Conservation (phyloP, 2,113 vertebrate genomes). For the Sturnus vulgaris region DNA sequence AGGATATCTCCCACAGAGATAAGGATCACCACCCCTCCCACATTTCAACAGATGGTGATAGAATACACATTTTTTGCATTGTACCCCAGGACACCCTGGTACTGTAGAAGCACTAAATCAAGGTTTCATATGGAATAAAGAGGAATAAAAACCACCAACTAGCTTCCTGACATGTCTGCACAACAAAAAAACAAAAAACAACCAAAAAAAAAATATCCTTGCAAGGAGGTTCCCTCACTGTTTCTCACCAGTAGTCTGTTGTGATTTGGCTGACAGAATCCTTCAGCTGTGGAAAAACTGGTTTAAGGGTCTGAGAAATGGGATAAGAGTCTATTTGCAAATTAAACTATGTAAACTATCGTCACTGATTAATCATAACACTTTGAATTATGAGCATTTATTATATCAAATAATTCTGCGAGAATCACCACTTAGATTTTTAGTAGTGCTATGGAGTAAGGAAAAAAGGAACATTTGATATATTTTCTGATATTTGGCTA, state of each 20-base stretch:
- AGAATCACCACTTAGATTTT: neutral
- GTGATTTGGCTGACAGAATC: neutral
- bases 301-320: neutral
- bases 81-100: no score
- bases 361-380: neutral
- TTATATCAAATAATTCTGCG: neutral
- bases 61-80: no score
- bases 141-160: neutral
- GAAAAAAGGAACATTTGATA: neutral
- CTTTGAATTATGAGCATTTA: neutral
- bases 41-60: no score
- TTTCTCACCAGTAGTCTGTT: neutral
- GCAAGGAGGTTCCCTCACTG: neutral
- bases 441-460: neutral
- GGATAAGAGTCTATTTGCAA: conserved; percentile 1
- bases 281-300: neutral
- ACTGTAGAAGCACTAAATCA: neutral
- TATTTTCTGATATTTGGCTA: neutral
- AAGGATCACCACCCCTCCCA: no score
- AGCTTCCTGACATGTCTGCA: neutral
- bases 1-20: no score
- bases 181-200: neutral
- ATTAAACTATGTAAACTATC: neutral
- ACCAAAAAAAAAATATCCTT: neutral
- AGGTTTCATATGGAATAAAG: neutral